Conservation (phyloP, 1,140 invertebrate genomes). For the Orius insidiosus region DNA sequence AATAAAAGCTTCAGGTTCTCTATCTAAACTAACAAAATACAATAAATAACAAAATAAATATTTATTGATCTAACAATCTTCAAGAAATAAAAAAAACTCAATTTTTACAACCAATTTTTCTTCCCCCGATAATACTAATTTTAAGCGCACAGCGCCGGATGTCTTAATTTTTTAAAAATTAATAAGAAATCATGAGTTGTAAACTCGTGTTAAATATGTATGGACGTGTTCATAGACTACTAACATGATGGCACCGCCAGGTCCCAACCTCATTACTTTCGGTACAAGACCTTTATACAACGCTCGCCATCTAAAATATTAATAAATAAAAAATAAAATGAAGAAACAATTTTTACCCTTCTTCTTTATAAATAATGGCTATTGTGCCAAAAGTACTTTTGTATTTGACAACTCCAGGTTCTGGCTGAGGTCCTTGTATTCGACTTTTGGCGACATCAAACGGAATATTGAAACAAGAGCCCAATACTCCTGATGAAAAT, state of each 20-base stretch:
- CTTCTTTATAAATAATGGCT: slow-evolving; percentile 57
- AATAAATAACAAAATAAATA: too few species aligned
- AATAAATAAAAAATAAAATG: slow-evolving; percentile 5
- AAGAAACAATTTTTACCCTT: slow-evolving; percentile 46
- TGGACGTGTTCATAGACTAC: slow-evolving; percentile 70
- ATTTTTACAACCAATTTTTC: too few species aligned
- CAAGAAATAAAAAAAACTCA: too few species aligned
- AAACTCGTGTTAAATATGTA: slow-evolving; percentile 35
- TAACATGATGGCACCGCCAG: slow-evolving; percentile 80
- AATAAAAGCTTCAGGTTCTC: too few species aligned
- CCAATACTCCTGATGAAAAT: slow-evolving; percentile 65
- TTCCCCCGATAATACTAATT: too few species aligned
- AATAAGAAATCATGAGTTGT: too few species aligned
- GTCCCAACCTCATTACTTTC: slow-evolving; percentile 76
- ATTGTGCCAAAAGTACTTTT: slow-evolving; percentile 57
- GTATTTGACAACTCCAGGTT: slow-evolving; percentile 54
- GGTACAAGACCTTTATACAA: slow-evolving; percentile 83
- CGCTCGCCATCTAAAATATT: slow-evolving; percentile 49
- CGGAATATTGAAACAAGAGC: slow-evolving; percentile 78
- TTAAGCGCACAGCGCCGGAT: too few species aligned
- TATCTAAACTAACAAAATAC: too few species aligned
- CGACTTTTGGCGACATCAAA: slow-evolving; percentile 91
- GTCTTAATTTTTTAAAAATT: too few species aligned
- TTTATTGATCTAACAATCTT: too few species aligned
- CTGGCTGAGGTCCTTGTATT: slow-evolving; percentile 80